Percentiles rank a stretch among this genome's conserved stretches.
These are phyloP conservation scores for Drosophila pullipes DNA, from an alignment of 2,888 invertebrate genomes.

Conservation along the genomic window DNA sequence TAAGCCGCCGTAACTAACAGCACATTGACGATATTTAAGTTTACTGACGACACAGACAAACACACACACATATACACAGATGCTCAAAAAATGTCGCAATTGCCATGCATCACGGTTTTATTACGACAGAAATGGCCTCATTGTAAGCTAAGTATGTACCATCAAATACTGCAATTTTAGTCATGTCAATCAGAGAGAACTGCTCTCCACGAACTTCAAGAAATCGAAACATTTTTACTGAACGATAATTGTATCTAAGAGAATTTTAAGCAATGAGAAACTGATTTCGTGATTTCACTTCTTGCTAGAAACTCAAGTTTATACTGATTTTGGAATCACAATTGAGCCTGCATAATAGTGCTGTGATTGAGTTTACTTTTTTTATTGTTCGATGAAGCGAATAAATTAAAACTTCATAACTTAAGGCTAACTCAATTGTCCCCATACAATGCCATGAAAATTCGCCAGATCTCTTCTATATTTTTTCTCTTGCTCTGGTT, in stretches of 20 bases:
- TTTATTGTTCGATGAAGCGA: no score
- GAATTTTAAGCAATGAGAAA: neutral
- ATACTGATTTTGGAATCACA: neutral
- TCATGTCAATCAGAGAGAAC: neutral
- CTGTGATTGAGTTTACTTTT: no score
- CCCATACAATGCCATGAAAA: no score
- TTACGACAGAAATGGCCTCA: conserved; percentile 46
- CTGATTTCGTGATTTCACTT: neutral
- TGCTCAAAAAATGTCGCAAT: conserved; percentile 28
- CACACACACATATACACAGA: neutral
- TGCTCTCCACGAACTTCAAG: neutral
- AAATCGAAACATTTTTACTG: neutral
- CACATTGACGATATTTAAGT: conserved; percentile 10
- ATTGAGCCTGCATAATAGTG: neutral
- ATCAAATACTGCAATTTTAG: conserved; percentile 3
- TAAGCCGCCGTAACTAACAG: conserved; percentile 15
- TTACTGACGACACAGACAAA: neutral
- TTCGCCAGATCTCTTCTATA: no score
- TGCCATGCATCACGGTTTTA: conserved; percentile 61
- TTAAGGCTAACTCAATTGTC: no score
- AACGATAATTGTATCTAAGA: neutral
- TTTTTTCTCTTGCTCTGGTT: no score
- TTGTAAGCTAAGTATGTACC: conserved; percentile 26
- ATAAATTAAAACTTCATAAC: no score
- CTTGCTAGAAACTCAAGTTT: neutral